These are phyloP conservation scores for Labroides dimidiatus DNA, from an alignment of 2,797 vertebrate species.

Conservation along the genomic window DNA sequence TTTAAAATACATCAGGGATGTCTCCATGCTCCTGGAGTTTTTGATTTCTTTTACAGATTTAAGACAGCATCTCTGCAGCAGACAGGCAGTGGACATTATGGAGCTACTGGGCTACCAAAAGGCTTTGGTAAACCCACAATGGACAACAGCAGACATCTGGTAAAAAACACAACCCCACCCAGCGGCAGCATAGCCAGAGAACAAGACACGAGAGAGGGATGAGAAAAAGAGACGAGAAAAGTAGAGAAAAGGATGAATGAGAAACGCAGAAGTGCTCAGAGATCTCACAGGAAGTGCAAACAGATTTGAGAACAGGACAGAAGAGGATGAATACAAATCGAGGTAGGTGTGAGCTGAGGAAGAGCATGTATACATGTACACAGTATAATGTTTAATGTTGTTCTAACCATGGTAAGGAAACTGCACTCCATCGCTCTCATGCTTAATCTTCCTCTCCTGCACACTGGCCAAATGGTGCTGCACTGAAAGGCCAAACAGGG, in stretches of 20 bases:
- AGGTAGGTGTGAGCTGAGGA: conserved; percentile 68
- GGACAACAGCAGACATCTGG: conserved; percentile 79
- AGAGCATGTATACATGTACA: conserved; percentile 75
- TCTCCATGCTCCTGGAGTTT: conserved; percentile 13
- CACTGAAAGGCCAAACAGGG: conserved; percentile 87
- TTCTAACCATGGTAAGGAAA: conserved; percentile 87
- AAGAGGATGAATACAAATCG: conserved; percentile 56
- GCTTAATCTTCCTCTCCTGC: conserved; percentile 88
- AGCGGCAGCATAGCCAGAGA: conserved; percentile 71
- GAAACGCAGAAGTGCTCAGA: conserved; percentile 44
- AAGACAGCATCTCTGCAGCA: conserved; percentile 49
- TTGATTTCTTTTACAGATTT: conserved; percentile 48
- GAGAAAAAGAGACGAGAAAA: conserved; percentile 13
- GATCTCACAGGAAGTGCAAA: conserved; percentile 59
- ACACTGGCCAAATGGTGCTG: conserved; percentile 88
- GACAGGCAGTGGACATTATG: conserved; percentile 60
- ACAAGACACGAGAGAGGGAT: conserved; percentile 50
- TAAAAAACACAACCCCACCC: conserved; percentile 74
- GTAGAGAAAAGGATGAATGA: conserved; percentile 27
- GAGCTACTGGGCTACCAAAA: conserved; percentile 76
- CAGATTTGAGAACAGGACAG: conserved; percentile 48
- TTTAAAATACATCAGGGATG: conserved; percentile 7
- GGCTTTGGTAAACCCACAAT: conserved; percentile 71
- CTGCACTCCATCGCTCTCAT: conserved; percentile 86
- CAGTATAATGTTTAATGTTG: conserved; percentile 82